These are phyloP conservation scores for Sterrhoptilus dennistouni DNA, from an alignment of 2,113 vertebrate genomes.

Conservation along the genomic window DNA sequence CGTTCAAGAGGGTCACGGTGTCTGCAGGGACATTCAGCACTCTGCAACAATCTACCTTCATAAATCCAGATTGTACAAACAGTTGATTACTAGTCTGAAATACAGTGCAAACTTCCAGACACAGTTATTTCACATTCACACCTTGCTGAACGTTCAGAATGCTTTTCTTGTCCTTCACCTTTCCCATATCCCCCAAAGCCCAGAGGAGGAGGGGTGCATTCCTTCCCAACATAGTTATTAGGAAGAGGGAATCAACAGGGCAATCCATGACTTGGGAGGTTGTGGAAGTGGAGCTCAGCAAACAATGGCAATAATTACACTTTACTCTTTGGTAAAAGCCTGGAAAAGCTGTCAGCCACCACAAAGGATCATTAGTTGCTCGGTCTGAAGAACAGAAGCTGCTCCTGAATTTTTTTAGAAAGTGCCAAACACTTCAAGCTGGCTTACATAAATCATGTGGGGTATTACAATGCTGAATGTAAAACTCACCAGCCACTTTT, in stretches of 20 bases:
- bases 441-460: not conserved
- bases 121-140: not conserved
- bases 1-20: not conserved
- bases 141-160: not conserved
- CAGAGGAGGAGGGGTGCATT: not conserved
- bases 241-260: not conserved
- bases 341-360: not conserved
- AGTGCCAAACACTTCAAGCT: slow-evolving; percentile 6
- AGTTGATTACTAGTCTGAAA: not conserved
- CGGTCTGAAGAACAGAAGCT: not conserved
- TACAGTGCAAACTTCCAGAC: not conserved
- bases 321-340: not conserved
- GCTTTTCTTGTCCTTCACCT: not conserved
- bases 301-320: not conserved
- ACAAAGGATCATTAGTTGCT: not conserved
- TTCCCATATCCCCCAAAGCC: not conserved
- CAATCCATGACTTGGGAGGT: not conserved
- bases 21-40: not conserved
- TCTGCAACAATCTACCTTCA: not conserved
- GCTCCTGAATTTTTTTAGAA: not conserved
- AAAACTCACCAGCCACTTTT: not conserved
- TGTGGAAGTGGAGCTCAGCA: not conserved
- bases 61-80: not conserved
- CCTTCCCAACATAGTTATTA: not conserved
- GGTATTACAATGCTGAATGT: not conserved